Evolutionary conservation across 2,888 invertebrate genomes (phyloP).

Genomic region (Drosophila niveifrons): DNA sequence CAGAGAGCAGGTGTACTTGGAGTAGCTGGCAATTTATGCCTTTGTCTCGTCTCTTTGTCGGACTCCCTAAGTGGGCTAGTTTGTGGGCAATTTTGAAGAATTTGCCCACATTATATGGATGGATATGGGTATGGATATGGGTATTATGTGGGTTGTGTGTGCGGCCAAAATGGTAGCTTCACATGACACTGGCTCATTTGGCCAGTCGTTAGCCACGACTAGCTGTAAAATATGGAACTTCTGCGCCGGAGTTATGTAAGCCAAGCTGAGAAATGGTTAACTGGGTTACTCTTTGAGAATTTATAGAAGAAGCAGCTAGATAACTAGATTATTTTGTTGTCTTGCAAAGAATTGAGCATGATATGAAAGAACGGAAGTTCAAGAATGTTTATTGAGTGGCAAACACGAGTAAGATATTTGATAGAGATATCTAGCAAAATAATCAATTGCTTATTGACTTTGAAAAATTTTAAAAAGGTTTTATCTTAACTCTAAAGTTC

Average conservation of each 20-base stretch:
- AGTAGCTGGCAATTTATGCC: conserved; percentile 37
- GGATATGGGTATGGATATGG: conserved; percentile 8
- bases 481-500: too few relatives aligned
- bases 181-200: conserved; percentile 73
- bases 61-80: conserved; percentile 66
- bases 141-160: conserved; percentile 41
- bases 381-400: too few relatives aligned
- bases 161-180: conserved; percentile 60
- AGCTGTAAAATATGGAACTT: conserved; percentile 30
- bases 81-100: conserved; percentile 74
- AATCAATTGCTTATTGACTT: too few relatives aligned
- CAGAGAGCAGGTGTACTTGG: conserved; percentile 63
- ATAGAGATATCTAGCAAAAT: too few relatives aligned
- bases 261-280: conserved; percentile 17
- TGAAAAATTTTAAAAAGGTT: too few relatives aligned
- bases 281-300: neutral
- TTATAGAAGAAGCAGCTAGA: neutral
- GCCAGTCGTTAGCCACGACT: conserved; percentile 39
- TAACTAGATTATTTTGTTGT: too few relatives aligned
- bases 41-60: conserved; percentile 32
- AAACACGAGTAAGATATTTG: too few relatives aligned
- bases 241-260: conserved; percentile 12
- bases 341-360: too few relatives aligned
- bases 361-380: too few relatives aligned
- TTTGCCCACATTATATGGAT: conserved; percentile 54